A percentile compares a stretch with the other conserved stretches of the same genome.
These are phyloP conservation scores for Noctua janthina DNA, from an alignment of 2,888 invertebrate species.

Conservation along the genomic window DNA sequence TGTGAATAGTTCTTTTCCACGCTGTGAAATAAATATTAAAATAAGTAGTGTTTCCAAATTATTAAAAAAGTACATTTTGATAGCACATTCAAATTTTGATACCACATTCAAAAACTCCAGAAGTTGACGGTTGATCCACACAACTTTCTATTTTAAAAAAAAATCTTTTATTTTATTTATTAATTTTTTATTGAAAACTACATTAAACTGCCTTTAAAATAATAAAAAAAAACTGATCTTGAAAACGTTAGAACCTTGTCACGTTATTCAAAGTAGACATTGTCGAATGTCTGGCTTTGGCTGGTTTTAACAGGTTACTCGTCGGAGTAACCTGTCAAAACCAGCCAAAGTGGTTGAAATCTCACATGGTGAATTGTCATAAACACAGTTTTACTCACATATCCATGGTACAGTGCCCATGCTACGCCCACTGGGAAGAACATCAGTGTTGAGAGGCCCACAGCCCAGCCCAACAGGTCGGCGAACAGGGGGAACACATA, in stretches of 20 bases:
- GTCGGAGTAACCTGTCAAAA: not conserved
- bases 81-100: not conserved
- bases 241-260: no score
- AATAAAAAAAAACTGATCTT: no score
- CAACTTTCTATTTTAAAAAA: not conserved
- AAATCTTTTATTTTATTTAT: no score
- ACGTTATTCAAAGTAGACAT: no score
- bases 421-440: slow-evolving; percentile 92
- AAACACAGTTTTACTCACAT: slow-evolving; percentile 76
- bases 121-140: no score
- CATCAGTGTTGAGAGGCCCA: slow-evolving; percentile 92
- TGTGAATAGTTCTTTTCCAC: slow-evolving; percentile 87
- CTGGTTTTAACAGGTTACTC: no score
- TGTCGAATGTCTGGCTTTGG: no score
- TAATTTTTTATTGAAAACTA: no score
- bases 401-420: slow-evolving; percentile 84
- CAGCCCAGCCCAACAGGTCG: slow-evolving; percentile 92
- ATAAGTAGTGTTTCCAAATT: not conserved
- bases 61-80: no score
- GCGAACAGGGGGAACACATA: slow-evolving; percentile 94
- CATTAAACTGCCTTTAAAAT: no score
- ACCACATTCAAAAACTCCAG: no score
- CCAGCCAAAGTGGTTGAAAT: not conserved
- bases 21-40: slow-evolving; percentile 76
- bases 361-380: not conserved